phyloP scores from a whole-genome alignment of 2,888 invertebrate genomes.

The Eucera pruinosa region DNA sequence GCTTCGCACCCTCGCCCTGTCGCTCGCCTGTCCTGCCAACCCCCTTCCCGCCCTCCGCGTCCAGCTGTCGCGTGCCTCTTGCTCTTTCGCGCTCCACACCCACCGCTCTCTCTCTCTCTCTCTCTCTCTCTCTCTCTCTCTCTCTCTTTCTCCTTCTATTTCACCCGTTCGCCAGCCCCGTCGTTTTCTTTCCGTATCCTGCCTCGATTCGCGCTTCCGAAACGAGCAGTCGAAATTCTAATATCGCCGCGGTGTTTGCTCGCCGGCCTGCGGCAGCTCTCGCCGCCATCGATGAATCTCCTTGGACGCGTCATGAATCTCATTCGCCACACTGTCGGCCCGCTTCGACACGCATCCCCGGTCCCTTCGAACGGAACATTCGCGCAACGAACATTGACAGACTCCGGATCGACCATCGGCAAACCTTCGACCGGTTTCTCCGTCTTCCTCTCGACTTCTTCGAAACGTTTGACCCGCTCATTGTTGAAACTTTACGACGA shows the following conservation, averaged over 20 bases:
- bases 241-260: background rate
- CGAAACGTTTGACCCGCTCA: background rate
- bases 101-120: slow-evolving; percentile 39
- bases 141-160: slow-evolving; percentile 43
- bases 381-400: slow-evolving; percentile 7
- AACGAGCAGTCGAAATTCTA: background rate
- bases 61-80: slow-evolving; percentile 73
- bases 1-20: slow-evolving; percentile 80
- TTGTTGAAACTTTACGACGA: slow-evolving; percentile 41
- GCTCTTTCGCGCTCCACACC: slow-evolving; percentile 52
- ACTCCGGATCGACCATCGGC: background rate
- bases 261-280: background rate
- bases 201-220: too few species aligned
- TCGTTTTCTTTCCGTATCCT: slow-evolving; percentile 33
- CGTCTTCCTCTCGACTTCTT: background rate
- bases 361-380: slow-evolving; percentile 27
- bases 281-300: slow-evolving; percentile 25
- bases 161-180: slow-evolving; percentile 20
- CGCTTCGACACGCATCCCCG: slow-evolving; percentile 53
- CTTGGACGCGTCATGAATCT: slow-evolving; percentile 52
- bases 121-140: slow-evolving; percentile 18
- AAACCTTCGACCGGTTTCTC: background rate
- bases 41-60: slow-evolving; percentile 66
- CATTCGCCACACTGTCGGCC: slow-evolving; percentile 55
- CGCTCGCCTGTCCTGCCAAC: slow-evolving; percentile 74